These are phyloP conservation scores for Prenolepis imparis DNA, from an alignment of 2,888 invertebrate species.

Conservation along the genomic window DNA sequence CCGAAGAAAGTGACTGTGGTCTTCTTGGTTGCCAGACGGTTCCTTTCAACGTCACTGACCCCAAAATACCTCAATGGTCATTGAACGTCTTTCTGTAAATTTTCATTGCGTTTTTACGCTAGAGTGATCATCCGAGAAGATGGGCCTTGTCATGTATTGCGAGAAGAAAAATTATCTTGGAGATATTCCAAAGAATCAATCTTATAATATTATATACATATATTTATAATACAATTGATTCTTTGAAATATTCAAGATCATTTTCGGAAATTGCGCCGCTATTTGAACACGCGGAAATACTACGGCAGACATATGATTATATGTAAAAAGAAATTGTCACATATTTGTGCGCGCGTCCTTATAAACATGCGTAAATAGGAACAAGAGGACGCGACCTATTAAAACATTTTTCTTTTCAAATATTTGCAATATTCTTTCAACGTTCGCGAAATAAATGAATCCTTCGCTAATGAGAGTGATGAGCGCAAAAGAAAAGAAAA, in stretches of 20 bases:
- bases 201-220: not conserved
- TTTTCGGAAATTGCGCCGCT: not conserved
- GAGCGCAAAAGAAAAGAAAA: not conserved
- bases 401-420: constrained; percentile 54
- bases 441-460: constrained; percentile 39
- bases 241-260: too few relatives aligned
- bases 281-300: not conserved
- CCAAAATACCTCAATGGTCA: constrained; percentile 69
- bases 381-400: constrained; percentile 60
- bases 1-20: constrained; percentile 82
- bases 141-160: not conserved
- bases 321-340: constrained; percentile 59
- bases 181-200: not conserved
- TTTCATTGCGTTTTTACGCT: constrained; percentile 28
- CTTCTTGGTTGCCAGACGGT: constrained; percentile 71
- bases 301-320: too few relatives aligned
- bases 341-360: constrained; percentile 1
- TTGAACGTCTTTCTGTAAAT: constrained; percentile 48
- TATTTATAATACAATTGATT: not conserved
- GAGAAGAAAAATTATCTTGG: not conserved
- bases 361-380: constrained; percentile 55
- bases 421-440: constrained; percentile 32
- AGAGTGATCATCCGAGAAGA: not conserved
- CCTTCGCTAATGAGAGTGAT: not conserved
- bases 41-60: constrained; percentile 75